phyloP scores from a whole-genome alignment of 1,140 invertebrate genomes.

The Drosophila trapezifrons region DNA sequence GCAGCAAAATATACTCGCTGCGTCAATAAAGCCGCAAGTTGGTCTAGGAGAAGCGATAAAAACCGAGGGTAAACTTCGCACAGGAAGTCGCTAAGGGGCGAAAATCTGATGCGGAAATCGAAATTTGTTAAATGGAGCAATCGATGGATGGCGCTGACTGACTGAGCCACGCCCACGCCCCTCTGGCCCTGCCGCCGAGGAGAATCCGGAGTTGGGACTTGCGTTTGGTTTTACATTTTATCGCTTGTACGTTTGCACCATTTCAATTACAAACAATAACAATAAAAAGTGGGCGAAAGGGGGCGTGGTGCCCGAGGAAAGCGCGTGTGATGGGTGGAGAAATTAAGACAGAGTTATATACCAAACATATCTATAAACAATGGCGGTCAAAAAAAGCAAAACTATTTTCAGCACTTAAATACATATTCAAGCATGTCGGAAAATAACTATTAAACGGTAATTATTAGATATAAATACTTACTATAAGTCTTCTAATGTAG shows the following conservation, averaged over 20 bases:
- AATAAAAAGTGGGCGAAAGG: constrained; percentile 64
- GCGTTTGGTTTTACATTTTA: constrained; percentile 78
- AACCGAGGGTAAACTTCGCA: constrained; percentile 60
- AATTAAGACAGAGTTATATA: constrained; percentile 33
- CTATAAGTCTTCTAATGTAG: too few species aligned
- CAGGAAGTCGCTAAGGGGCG: constrained; percentile 68
- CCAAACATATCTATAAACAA: not conserved
- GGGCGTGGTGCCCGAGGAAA: constrained; percentile 54
- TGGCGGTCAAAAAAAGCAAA: not conserved
- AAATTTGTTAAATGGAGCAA: constrained; percentile 83
- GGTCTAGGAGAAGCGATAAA: constrained; percentile 64
- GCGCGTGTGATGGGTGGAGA: constrained; percentile 19
- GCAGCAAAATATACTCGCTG: constrained; percentile 38
- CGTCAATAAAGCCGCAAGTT: constrained; percentile 53
- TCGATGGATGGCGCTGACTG: constrained; percentile 69
- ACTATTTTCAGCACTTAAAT: not conserved
- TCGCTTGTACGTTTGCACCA: constrained; percentile 82
- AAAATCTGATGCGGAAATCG: constrained; percentile 81
- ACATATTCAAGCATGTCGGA: not conserved
- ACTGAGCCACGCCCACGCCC: constrained; percentile 26
- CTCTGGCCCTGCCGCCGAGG: not conserved
- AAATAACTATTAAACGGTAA: too few species aligned
- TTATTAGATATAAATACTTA: not conserved
- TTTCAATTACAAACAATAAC: constrained; percentile 83
- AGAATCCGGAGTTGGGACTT: constrained; percentile 27